Percentiles rank a stretch among this genome's conserved stretches.
These are phyloP conservation scores for Potorous gilbertii DNA, from an alignment of 2,797 vertebrate species.

Conservation along the genomic window DNA sequence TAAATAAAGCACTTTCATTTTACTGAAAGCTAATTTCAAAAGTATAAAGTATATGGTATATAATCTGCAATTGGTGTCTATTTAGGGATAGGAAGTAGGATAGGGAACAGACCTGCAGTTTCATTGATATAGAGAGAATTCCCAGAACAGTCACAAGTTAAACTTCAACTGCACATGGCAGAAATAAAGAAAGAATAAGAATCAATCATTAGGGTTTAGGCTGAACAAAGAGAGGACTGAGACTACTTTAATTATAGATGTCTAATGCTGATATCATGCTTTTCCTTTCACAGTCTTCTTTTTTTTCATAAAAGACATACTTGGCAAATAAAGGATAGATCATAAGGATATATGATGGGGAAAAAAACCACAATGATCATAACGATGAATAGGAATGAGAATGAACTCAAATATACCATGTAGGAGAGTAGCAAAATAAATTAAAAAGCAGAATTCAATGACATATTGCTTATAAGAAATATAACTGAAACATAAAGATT, in stretches of 20 bases:
- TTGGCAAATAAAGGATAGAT: background rate
- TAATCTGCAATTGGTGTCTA: background rate
- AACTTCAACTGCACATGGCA: background rate
- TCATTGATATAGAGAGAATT: background rate
- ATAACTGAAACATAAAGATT: background rate
- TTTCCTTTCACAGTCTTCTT: background rate
- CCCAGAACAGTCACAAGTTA: background rate
- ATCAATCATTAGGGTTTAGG: background rate
- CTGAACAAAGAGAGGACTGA: background rate
- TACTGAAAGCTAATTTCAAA: background rate
- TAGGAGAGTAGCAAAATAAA: background rate
- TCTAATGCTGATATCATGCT: background rate
- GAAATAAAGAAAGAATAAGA: background rate
- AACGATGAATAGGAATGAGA: background rate
- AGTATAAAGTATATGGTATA: background rate
- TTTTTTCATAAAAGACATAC: background rate
- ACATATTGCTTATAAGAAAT: background rate
- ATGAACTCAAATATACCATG: background rate
- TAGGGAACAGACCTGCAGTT: background rate
- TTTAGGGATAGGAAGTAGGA: background rate
- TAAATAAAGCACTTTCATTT: background rate
- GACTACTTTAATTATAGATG: background rate
- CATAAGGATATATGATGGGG: background rate
- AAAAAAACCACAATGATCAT: background rate
- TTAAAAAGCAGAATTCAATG: background rate